Evolutionary conservation across 1,140 invertebrate species (phyloP), one percentile per base, ranked within the genome.

Genomic region (Mylabris phalerata): DNA sequence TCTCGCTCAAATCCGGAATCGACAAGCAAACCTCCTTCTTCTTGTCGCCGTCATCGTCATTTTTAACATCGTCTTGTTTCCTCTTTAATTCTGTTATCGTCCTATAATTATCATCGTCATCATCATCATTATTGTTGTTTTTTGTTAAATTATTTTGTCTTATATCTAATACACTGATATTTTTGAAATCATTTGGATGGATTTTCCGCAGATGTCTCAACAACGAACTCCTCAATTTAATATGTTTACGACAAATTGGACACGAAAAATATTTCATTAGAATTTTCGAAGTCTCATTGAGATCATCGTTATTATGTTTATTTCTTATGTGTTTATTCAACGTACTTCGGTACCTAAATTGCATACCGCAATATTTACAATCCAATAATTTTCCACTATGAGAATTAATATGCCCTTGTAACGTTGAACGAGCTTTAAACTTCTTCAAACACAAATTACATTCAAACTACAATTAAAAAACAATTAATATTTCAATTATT

Each of bases 141-240:
- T 48, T 38, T 48, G 47, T 10, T 48, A 41, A 9, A 32, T 48
- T 38, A 26, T 51, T 45, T 32, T 7, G 32, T 32, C 7, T 32
- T 32, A 32, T 32, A 42, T 42, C 10, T 42, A 42, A 42, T 4
- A 42, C 3, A 42, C 10, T 9, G 5, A n/a, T 2, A 42, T n/a
- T 42, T 4, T 42, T 42, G 4, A 9, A 42, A 42, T 42, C 41
- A 10, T 42, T 42, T 42, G 9, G 55, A 65, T 74, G 72, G 25
- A 59, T 62, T 51, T 60, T 62, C 46, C 62, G 67, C 7, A 74
- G 57, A 59, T 75, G 73, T 25, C 72, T 60, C 11, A 62, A 50
- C 7, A 74, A 51, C 7, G 74, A 75, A 59, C 65, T 68, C 11
- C 65, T 61, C 25, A 71, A 59, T 61, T 74, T 71, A 6, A 75